phyloP scores from a whole-genome alignment of 1,140 invertebrate species.

The Papilio aristodemus region DNA sequence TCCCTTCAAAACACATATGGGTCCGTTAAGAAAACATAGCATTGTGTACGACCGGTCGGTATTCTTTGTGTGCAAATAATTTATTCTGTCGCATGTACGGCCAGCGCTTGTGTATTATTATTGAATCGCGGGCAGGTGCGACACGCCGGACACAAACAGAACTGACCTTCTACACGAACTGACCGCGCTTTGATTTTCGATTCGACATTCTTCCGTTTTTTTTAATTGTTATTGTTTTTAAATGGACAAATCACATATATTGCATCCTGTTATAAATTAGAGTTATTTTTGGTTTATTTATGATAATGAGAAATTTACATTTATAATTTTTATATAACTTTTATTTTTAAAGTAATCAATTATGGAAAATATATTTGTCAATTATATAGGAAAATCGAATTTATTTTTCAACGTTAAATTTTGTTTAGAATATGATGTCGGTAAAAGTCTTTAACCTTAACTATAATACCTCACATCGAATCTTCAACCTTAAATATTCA shows the following conservation, averaged over 20 bases:
- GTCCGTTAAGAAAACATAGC: slow-evolving; percentile 70
- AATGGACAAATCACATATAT: background rate
- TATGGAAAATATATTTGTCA: too few relatives aligned
- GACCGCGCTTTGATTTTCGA: slow-evolving; percentile 24
- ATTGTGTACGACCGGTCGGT: slow-evolving; percentile 57
- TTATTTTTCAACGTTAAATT: too few relatives aligned
- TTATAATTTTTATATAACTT: too few relatives aligned
- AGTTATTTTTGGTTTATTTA: background rate
- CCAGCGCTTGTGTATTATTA: slow-evolving; percentile 63
- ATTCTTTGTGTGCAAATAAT: slow-evolving; percentile 67
- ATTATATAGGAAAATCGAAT: too few relatives aligned
- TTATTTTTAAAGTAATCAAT: too few relatives aligned
- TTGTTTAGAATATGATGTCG: too few relatives aligned
- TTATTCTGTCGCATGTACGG: slow-evolving; percentile 67
- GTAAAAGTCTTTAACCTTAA: background rate
- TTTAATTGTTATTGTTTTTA: slow-evolving; percentile 9
- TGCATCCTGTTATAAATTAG: slow-evolving; percentile 4
- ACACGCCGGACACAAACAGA: slow-evolving; percentile 51
- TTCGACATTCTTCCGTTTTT: background rate
- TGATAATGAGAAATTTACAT: too few relatives aligned
- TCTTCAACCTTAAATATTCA: slow-evolving; percentile 13
- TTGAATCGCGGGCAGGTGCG: slow-evolving; percentile 65
- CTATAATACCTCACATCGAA: background rate
- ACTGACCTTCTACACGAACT: slow-evolving; percentile 57
- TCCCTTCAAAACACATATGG: slow-evolving; percentile 51